Conservation (phyloP, 2,797 vertebrate genomes). For the Anas georgica region DNA sequence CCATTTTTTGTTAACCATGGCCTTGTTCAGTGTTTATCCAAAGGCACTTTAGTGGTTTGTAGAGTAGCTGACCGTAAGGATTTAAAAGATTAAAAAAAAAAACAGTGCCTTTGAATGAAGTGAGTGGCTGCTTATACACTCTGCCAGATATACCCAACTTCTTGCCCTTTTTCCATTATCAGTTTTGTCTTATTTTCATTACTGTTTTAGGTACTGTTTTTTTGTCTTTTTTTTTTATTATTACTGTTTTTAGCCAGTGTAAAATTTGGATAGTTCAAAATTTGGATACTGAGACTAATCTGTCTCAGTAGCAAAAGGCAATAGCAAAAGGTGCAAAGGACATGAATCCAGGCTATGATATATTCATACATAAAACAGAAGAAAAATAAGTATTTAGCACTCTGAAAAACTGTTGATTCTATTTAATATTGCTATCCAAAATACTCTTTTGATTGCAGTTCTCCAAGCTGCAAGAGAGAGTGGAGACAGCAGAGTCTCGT, state of each 20-base stretch:
- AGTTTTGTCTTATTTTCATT: background rate
- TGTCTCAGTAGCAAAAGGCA: background rate
- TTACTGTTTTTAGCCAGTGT: background rate
- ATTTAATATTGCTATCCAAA: background rate
- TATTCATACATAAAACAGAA: background rate
- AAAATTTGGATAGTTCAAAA: background rate
- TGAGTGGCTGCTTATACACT: background rate
- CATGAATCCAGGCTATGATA: background rate
- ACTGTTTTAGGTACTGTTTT: background rate
- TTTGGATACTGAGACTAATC: background rate
- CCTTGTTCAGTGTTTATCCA: background rate
- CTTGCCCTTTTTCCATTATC: background rate
- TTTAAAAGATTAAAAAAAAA: background rate
- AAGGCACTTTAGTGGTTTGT: background rate
- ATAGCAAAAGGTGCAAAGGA: background rate
- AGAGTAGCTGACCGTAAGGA: background rate
- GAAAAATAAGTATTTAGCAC: background rate
- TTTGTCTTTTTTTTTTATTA: background rate
- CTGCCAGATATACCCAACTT: background rate
- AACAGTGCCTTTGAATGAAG: background rate
- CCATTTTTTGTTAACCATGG: background rate
- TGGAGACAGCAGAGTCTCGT: slow-evolving; percentile 91
- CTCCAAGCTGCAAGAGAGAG: slow-evolving; percentile 86
- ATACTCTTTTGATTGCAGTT: slow-evolving; percentile 74
- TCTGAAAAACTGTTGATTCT: background rate